A percentile compares a stretch with the other conserved stretches of the same genome.
Evolutionary conservation across 2,888 invertebrate species (phyloP).

Genomic region (Charanyca ferruginea): DNA sequence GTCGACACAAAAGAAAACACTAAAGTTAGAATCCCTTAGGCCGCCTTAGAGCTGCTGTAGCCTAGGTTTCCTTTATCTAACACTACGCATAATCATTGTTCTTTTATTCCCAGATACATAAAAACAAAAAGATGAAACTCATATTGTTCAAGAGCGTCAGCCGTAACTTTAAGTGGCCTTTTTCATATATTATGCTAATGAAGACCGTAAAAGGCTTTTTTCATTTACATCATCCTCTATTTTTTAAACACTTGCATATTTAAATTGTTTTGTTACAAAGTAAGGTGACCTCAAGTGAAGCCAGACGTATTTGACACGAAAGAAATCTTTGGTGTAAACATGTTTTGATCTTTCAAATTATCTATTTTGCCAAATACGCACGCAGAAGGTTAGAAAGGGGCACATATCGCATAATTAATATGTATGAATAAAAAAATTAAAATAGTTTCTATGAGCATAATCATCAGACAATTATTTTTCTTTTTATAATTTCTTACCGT

Average conservation of each 20-base stretch:
- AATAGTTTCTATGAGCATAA: neutral
- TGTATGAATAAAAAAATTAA: too few relatives aligned
- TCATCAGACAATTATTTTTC: neutral
- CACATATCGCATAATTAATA: neutral
- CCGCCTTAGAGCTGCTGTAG: slow-evolving; percentile 1
- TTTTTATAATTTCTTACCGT: neutral
- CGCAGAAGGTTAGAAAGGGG: neutral
- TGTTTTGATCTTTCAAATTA: slow-evolving; percentile 23
- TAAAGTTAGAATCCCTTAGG: slow-evolving; percentile 24
- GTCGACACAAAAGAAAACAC: slow-evolving; percentile 13
- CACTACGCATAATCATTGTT: slow-evolving; percentile 26
- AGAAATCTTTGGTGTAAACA: slow-evolving; percentile 17
- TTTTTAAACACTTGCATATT: slow-evolving; percentile 23
- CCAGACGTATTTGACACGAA: slow-evolving; percentile 4
- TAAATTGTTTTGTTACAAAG: slow-evolving; percentile 29
- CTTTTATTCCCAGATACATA: slow-evolving; percentile 43
- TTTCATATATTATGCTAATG: slow-evolving; percentile 55
- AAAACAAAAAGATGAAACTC: slow-evolving; percentile 50
- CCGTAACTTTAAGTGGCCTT: slow-evolving; percentile 52
- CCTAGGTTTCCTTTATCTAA: slow-evolving; percentile 18
- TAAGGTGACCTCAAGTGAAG: slow-evolving; percentile 20
- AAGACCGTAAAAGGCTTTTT: slow-evolving; percentile 41
- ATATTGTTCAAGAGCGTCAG: slow-evolving; percentile 48
- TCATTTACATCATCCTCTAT: slow-evolving; percentile 45
- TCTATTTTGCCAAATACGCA: neutral